phyloP scores from a whole-genome alignment of 1,140 invertebrate species.

The Tachypleus tridentatus region DNA sequence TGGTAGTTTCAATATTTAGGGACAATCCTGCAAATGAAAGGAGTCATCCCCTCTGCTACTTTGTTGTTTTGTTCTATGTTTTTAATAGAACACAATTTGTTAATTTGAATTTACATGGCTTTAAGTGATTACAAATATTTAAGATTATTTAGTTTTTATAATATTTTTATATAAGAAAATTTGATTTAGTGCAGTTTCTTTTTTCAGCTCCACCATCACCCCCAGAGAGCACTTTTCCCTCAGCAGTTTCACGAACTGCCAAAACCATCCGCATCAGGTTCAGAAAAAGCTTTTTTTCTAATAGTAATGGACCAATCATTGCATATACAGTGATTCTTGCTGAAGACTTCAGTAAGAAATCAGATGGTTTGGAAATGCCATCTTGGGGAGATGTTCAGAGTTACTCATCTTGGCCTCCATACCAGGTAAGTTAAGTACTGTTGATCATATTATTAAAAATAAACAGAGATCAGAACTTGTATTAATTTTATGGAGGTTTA shows the following conservation, averaged over 20 bases:
- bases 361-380: constrained; percentile 63
- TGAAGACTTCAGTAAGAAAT: constrained; percentile 55
- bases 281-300: constrained; percentile 78
- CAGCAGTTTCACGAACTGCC: constrained; percentile 62
- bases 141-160: too few species aligned
- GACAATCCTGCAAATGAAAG: too few species aligned
- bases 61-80: too few species aligned
- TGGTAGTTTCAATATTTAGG: too few species aligned
- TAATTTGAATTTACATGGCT: too few species aligned
- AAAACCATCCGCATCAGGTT: constrained; percentile 74
- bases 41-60: too few species aligned
- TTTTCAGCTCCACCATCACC: constrained; percentile 57
- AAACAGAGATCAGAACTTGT: too few species aligned
- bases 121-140: too few species aligned
- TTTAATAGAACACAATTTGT: too few species aligned
- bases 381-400: constrained; percentile 87
- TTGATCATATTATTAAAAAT: too few species aligned
- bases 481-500: too few species aligned
- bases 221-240: constrained; percentile 57
- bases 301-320: constrained; percentile 68
- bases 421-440: constrained; percentile 43
- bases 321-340: constrained; percentile 85
- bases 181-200: background rate
- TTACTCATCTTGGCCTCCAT: constrained; percentile 76
- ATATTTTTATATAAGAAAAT: too few species aligned